These are phyloP conservation scores for Puntigrus tetrazona DNA, from an alignment of 2,113 vertebrate genomes.

Conservation along the genomic window DNA sequence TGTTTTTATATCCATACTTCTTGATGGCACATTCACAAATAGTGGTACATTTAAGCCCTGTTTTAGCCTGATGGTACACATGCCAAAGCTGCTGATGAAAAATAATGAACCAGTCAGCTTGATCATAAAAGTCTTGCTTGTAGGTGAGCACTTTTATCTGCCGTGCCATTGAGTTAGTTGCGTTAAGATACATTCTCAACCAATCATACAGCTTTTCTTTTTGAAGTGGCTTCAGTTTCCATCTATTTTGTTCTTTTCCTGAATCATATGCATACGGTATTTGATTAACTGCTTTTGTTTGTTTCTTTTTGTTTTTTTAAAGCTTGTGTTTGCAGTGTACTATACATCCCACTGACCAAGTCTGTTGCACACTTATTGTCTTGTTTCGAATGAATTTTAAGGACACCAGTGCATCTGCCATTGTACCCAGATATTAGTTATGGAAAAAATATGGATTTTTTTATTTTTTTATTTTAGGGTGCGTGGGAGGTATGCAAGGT, in stretches of 20 bases:
- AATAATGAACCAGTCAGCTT: conserved; percentile 8
- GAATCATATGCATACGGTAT: not conserved
- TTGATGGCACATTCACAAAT: conserved; percentile 7
- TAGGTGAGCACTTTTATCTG: conserved; percentile 44
- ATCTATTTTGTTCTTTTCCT: not conserved
- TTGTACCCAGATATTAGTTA: conserved; percentile 71
- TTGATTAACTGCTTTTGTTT: not conserved
- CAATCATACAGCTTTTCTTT: not conserved
- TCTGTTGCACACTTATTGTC: not conserved
- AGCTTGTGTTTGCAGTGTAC: not conserved
- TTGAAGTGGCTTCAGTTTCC: not conserved
- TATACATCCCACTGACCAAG: not conserved
- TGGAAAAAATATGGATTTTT: too few species aligned
- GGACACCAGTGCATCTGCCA: not conserved
- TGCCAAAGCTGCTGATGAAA: conserved; percentile 68
- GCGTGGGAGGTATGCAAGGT: conserved; percentile 32
- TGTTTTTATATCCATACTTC: conserved; percentile 66
- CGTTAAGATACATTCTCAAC: not conserved
- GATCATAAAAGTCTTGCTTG: conserved; percentile 46
- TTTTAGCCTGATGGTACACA: conserved; percentile 59
- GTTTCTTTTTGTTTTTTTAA: not conserved
- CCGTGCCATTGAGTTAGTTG: conserved; percentile 54
- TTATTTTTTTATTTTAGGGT: conserved; percentile 56
- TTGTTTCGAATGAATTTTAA: not conserved
- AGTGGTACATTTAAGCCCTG: conserved; percentile 8